Evolutionary conservation across 2,113 vertebrate genomes (phyloP).

Genomic region (Maccullochella peelii): DNA sequence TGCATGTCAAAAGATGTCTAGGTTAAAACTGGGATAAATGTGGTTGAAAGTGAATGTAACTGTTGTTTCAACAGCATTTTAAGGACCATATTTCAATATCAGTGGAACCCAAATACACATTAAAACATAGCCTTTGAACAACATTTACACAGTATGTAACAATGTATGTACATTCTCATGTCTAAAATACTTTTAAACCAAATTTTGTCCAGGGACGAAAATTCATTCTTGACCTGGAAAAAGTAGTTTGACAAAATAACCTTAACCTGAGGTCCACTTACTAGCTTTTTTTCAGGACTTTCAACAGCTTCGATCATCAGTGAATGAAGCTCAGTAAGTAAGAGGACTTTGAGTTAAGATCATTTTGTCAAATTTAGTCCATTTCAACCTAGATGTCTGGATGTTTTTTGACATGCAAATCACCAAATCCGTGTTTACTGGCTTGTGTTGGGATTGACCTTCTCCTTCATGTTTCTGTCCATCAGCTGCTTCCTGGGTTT

Average conservation of each 20-base stretch:
- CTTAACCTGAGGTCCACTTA: neutral
- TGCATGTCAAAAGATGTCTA: neutral
- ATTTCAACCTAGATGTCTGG: neutral
- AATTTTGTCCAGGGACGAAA: neutral
- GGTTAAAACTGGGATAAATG: neutral
- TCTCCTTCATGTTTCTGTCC: neutral
- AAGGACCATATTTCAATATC: neutral
- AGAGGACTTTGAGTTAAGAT: neutral
- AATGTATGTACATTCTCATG: no score
- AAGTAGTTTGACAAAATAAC: neutral
- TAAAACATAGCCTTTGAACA: neutral
- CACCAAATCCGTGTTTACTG: neutral
- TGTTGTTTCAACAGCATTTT: neutral
- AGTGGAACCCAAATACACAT: neutral
- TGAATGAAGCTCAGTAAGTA: neutral
- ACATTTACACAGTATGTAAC: neutral
- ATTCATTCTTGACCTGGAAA: neutral
- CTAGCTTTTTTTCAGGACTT: neutral
- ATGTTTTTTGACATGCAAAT: constrained; percentile 24
- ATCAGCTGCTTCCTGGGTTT: constrained; percentile 7
- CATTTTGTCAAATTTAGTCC: neutral
- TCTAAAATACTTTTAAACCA: neutral
- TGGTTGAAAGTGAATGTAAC: neutral
- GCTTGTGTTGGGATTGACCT: neutral
- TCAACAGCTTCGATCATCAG: neutral